Conservation (phyloP, 2,113 vertebrate genomes). For the Theristicus caerulescens region DNA sequence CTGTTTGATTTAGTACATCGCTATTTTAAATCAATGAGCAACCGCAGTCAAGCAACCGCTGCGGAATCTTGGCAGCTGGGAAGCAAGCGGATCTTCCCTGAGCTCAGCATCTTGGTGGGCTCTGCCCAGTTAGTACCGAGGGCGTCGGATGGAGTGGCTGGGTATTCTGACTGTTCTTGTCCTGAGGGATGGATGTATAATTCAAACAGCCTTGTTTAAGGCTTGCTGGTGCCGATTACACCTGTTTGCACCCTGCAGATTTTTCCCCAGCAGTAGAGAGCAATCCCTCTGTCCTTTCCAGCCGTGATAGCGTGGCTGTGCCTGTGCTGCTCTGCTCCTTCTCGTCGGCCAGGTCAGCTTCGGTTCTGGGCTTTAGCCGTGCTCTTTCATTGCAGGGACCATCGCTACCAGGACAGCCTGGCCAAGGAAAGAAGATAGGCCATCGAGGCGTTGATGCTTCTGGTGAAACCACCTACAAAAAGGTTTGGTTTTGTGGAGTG, state of each 20-base stretch:
- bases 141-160: not conserved
- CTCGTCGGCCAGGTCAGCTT: not conserved
- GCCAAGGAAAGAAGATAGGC: conserved; percentile 91
- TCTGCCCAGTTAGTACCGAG: not conserved
- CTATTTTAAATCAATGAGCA: not conserved
- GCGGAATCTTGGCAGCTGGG: not conserved
- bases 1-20: not conserved
- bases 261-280: not conserved
- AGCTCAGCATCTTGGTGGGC: not conserved
- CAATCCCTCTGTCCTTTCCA: not conserved
- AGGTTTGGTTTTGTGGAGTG: conserved; percentile 71
- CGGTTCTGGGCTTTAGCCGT: not conserved
- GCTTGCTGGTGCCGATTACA: not conserved
- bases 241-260: not conserved
- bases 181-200: not conserved
- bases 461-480: conserved; percentile 97
- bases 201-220: not conserved
- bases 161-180: not conserved
- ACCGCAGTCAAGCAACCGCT: not conserved
- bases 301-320: rapidly evolving
- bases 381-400: conserved; percentile 76
- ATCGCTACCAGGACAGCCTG: conserved; percentile 76
- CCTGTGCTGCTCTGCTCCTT: not conserved
- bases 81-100: not conserved
- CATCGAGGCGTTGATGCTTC: conserved; percentile 95